phyloP scores from a whole-genome alignment of 1,140 invertebrate genomes.

The Hylyphantes graminicola region DNA sequence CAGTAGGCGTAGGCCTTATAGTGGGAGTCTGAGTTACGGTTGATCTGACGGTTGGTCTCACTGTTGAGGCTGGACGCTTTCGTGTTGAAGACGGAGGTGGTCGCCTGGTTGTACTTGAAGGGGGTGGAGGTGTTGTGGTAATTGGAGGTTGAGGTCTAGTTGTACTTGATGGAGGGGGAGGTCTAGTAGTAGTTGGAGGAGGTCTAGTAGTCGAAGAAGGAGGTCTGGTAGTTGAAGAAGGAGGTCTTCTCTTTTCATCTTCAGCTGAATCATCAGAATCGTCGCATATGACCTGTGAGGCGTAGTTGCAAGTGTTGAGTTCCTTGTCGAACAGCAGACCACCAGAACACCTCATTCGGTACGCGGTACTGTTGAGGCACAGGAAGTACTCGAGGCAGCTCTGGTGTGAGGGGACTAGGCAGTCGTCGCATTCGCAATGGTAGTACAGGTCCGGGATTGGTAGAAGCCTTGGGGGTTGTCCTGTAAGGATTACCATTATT shows the following conservation, averaged over 20 bases:
- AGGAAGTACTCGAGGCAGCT: conserved; percentile 34
- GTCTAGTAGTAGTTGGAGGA: not conserved
- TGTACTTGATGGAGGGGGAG: not conserved
- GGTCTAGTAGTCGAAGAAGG: not conserved
- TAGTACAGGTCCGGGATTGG: not conserved
- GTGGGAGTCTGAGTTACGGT: not conserved
- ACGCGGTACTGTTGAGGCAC: conserved; percentile 6
- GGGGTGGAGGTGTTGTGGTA: not conserved
- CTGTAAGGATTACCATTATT: not conserved
- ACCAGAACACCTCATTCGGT: conserved; percentile 5
- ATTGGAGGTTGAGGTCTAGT: not conserved
- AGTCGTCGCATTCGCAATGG: conserved; percentile 23
- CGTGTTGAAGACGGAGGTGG: too few relatives aligned
- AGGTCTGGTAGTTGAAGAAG: not conserved
- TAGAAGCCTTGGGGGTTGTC: not conserved
- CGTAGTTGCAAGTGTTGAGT: conserved; percentile 25
- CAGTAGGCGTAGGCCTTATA: not conserved
- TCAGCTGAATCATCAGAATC: not conserved
- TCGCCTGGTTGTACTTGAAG: not conserved
- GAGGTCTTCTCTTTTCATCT: not conserved
- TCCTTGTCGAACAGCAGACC: conserved; percentile 5
- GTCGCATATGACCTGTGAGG: not conserved
- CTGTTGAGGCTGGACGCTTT: not conserved
- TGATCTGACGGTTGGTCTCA: not conserved
- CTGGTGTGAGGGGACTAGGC: not conserved